Base-by-base conservation (phyloP, 2,888 invertebrate genomes). In the Melinaea marsaeus region DNA sequence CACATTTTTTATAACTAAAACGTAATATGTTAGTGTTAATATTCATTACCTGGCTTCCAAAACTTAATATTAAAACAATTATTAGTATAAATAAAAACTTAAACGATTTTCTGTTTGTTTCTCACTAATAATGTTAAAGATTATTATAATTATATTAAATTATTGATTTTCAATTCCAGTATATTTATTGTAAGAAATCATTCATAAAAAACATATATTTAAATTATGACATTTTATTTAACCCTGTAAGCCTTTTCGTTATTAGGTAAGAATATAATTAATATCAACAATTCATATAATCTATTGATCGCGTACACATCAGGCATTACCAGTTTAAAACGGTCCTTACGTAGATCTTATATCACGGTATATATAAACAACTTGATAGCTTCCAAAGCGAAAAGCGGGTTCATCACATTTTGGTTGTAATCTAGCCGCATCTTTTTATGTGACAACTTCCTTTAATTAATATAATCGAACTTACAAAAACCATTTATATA, bases 381-480 rank as follows among this genome's bases (percentile, higher is more conserved):
- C 42, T 61, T 60, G 62, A 65, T 69, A 65, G 57, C 55, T 57
- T 55, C 60, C 59, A 55, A 42, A 45, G 56, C 70, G 71, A 64
- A 68, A 69, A 68, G 72, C 66, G 69, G 73, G 72, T 22, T 80
- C 84, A 78, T 67, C 64, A 70, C 81, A 79, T 72, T 74, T 70
- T 85, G 83, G 84, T 75, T 77, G 74, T 85, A 80, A 82, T 85
- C 81, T 81, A 75, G 74, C 76, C 77, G 79, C 84, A 83, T 88
- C 88, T 86, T 85, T 85, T 88, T 88, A 89, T 75, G 80, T 87
- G 88, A 85, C 89, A 86, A 84, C 74, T 78, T 80, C 81, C 83
- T 83, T 86, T 89, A 88, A 89, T 88, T 89, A 89, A 88, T 86
- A 86, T 86, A 85, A 58, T 62, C 61, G 68, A 63, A 68, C 75